Percentiles rank a stretch among this genome's conserved stretches.
Conservation (phyloP, 1,140 invertebrate genomes). For the Achatina immaculata region DNA sequence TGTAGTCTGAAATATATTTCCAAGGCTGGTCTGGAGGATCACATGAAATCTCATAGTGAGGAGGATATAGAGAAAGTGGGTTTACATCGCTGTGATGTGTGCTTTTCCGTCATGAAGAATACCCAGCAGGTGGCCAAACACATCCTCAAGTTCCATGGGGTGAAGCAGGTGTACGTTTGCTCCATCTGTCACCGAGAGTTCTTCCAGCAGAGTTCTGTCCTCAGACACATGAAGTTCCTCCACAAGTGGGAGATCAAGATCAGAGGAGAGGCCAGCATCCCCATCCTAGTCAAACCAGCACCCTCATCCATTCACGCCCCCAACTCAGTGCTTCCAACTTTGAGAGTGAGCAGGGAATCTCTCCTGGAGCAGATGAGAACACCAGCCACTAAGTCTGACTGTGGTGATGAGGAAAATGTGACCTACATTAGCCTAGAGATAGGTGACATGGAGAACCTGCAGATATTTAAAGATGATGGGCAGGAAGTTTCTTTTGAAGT, state of each 20-base stretch:
- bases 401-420: neutral
- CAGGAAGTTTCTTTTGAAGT: slow-evolving; percentile 3
- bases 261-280: slow-evolving; percentile 26
- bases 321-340: no score
- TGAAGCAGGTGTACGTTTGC: slow-evolving; percentile 18
- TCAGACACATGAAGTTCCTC: slow-evolving; percentile 31
- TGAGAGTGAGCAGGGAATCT: neutral
- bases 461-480: slow-evolving; percentile 12
- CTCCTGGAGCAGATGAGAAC: neutral
- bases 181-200: slow-evolving; percentile 33
- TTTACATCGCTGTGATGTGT: slow-evolving; percentile 23
- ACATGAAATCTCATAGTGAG: slow-evolving; percentile 18
- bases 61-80: slow-evolving; percentile 30
- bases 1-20: neutral
- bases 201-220: slow-evolving; percentile 29
- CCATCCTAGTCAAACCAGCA: slow-evolving; percentile 28
- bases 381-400: neutral
- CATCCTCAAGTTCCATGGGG: slow-evolving; percentile 33
- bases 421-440: neutral
- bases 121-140: slow-evolving; percentile 32
- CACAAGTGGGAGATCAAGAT: slow-evolving; percentile 41
- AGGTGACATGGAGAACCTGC: neutral
- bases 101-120: slow-evolving; percentile 30
- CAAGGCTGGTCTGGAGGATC: slow-evolving; percentile 4
- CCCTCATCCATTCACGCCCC: neutral